phyloP scores from a whole-genome alignment of 1,140 invertebrate species.

The Lordiphosa mommai region DNA sequence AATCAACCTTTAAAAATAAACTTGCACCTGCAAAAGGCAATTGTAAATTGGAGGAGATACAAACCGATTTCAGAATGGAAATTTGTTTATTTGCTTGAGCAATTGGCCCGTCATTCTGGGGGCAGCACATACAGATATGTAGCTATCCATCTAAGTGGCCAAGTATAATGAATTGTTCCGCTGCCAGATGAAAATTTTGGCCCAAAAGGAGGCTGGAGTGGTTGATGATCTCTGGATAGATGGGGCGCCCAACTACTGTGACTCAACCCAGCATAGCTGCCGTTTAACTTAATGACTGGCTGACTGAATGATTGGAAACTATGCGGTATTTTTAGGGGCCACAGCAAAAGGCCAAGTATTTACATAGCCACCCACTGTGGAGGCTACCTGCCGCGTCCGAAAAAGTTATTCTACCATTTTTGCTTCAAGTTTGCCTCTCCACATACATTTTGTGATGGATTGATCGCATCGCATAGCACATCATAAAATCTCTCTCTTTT shows the following conservation, averaged over 20 bases:
- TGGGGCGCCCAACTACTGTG: constrained; percentile 48
- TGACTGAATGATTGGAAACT: constrained; percentile 36
- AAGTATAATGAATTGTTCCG: constrained; percentile 69
- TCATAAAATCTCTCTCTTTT: constrained; percentile 59
- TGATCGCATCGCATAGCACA: constrained; percentile 71
- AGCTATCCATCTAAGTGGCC: constrained; percentile 50
- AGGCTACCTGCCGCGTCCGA: constrained; percentile 55
- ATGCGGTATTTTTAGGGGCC: constrained; percentile 71
- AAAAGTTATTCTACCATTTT: constrained; percentile 25
- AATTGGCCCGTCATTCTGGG: constrained; percentile 65
- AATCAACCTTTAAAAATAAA: constrained; percentile 60
- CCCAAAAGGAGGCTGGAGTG: constrained; percentile 14
- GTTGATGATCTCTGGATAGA: constrained; percentile 42
- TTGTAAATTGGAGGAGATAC: constrained; percentile 11
- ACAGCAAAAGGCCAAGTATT: constrained; percentile 65
- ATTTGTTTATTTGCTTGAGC: constrained; percentile 76
- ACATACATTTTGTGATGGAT: constrained; percentile 62
- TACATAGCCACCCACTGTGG: constrained; percentile 73
- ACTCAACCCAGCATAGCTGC: constrained; percentile 35
- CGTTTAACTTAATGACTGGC: constrained; percentile 41
- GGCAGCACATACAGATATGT: constrained; percentile 26
- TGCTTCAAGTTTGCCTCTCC: constrained; percentile 17
- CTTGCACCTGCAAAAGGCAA: constrained; percentile 16
- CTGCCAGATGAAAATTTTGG: constrained; percentile 9
- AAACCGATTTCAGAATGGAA: constrained; percentile 29